Evolutionary conservation across 2,888 invertebrate species (phyloP), one percentile per base, ranked within the genome.

Genomic region (Meteorus cinctellus): DNA sequence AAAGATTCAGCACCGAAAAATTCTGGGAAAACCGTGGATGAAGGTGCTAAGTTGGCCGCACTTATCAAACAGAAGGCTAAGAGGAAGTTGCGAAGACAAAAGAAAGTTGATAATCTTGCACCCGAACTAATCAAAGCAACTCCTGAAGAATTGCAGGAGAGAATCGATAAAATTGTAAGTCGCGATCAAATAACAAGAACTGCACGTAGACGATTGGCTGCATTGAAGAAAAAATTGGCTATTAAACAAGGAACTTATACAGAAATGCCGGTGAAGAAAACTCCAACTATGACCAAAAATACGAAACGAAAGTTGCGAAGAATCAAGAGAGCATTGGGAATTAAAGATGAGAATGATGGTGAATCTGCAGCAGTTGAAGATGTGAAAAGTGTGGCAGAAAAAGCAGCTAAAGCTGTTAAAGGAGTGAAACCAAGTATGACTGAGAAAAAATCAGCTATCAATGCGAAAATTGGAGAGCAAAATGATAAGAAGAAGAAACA

Each of bases 121-220:
- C 19, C 75, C 10, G 66, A 74, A 1, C 71, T 62, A 2, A n/a
- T 70, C 0, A 8, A 34, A 72, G 16, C 77, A 29, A 76, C 75
- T 2, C 14, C 27, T 0, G 86, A 84, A 14, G 31, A 80, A 4
- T 63, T 87, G 16, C 79, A 81, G 60, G 4, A 71, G 8, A 82
- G 74, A 75, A 83, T 88, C 4, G 73, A 79, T 1, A 77, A 79
- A 41, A 84, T 88, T 5, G 29, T 77, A 45, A 80, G 62, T 4
- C 79, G 85, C n/a, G 77, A 55, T 29, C 74, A 69, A 0, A 14
- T 86, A 4, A 75, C 84, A 1, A 88, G 83, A 80, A 82, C 82
- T 0, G 87, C 86, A 0, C 81, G 78, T 4, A 83, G 82, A 66
- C 83, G 80, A 69, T 75, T 88, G 27, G 74, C 69, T 4, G 14